phyloP scores from a whole-genome alignment of 2,888 invertebrate species.

The Cerceris ruficornis region DNA sequence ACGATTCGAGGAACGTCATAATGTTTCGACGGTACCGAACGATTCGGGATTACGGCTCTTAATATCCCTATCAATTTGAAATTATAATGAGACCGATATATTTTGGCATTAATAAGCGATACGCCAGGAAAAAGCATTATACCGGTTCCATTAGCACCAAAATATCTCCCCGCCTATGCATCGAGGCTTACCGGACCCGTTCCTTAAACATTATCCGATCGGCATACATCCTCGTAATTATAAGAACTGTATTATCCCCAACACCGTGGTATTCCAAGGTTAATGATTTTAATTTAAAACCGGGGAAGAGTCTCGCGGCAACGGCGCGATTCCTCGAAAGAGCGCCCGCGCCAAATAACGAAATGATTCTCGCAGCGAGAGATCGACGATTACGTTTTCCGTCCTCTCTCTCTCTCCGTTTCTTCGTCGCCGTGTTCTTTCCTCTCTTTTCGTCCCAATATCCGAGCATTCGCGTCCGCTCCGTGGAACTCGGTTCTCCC shows the following conservation, averaged over 20 bases:
- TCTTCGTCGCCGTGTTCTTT: constrained; percentile 13
- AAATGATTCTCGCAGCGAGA: constrained; percentile 71
- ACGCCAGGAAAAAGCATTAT: constrained; percentile 32
- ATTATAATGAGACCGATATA: constrained; percentile 44
- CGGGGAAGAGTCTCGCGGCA: constrained; percentile 18
- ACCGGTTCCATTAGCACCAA: constrained; percentile 47
- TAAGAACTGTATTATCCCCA: constrained; percentile 44
- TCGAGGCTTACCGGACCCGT: constrained; percentile 21
- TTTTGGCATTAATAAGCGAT: constrained; percentile 48
- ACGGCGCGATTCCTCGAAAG: constrained; percentile 57
- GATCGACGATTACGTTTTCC: constrained; percentile 66
- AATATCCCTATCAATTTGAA: constrained; percentile 38
- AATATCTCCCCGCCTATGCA: constrained; percentile 32
- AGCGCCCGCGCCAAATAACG: constrained; percentile 67
- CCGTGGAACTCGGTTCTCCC: constrained; percentile 4
- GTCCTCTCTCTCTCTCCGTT: constrained; percentile 19
- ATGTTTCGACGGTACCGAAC: constrained; percentile 28
- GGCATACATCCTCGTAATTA: constrained; percentile 38
- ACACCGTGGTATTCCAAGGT: constrained; percentile 47
- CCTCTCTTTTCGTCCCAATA: constrained; percentile 34
- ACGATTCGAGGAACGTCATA: constrained; percentile 13
- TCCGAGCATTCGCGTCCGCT: constrained; percentile 18
- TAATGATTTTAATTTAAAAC: constrained; percentile 61
- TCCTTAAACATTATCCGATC: constrained; percentile 24
- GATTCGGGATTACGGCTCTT: constrained; percentile 32